Base-by-base conservation (phyloP, 2,888 invertebrate genomes). In the Epistrophe grossulariae region DNA sequence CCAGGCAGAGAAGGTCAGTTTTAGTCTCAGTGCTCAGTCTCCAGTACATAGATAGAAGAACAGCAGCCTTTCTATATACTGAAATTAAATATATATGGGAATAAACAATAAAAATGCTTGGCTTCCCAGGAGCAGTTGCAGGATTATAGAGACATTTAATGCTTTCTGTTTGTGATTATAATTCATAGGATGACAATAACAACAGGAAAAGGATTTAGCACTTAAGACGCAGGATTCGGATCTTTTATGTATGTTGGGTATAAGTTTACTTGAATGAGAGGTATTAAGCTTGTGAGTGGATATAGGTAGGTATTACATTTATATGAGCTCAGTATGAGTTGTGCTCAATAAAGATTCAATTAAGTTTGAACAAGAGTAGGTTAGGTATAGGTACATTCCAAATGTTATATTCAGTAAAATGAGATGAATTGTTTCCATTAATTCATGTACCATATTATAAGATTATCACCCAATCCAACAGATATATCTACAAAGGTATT, bases 121-220 rank as follows among this genome's bases (percentile, higher is more conserved):
- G 57, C 59, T 77, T 13, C 55, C 55, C 15, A 48, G 59, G 28
- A 80, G 59, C 71, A 64, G 66, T 77, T 72, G 72, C 45, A 68
- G 74, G 79, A 80, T 80, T 80, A 80, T 31, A 24, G 19, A 28
- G 48, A 68, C 52, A 76, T 68, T 77, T 43, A 72, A 66, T 84
- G 60, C 71, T 70, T 84, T 66, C 40, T 40, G 71, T 66, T 62
- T 79, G 79, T 76, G 43, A 50, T 79, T 76, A 84, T 79, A 76
- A 80, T 66, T 77, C 80, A 72, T 72, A 45, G 80, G 66, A 80
- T 80, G 55, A 60, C 80, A 80, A 55, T 76, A 77, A 77, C 60
- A 60, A 40, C 52, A 77, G 60, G 71, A 76, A 76, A 71, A 59
- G 76, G 80, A 77, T 72, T 76, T 28, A 80, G 48, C 43, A 78